Evolutionary conservation across 2,797 vertebrate species (phyloP), one percentile per base, ranked within the genome.

Genomic region (Pseudomugil tenellus): DNA sequence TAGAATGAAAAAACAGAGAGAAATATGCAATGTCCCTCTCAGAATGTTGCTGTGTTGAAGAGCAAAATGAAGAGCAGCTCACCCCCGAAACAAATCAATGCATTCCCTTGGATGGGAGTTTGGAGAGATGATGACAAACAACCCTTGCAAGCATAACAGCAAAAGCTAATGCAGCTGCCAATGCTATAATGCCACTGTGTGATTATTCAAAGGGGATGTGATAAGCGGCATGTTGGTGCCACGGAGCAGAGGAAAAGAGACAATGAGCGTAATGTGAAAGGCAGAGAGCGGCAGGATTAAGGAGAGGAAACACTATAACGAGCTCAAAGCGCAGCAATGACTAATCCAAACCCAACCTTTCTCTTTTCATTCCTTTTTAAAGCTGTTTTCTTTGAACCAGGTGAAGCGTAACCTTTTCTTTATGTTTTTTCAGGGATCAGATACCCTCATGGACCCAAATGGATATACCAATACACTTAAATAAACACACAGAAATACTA

Each of bases 301-400:
- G 67, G 73, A 67, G 52, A 79, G 72, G 76, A 77, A 83, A 74
- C 77, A 79, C 62, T 46, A 51, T 73, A 85, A 86, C 66, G 16
- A 83, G 76, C 80, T 80, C 63, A 75, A 67, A 77, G 64, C 79
- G 77, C 41, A 74, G 62, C 66, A 60, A 0, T 61, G 76, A 77
- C 80, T 80, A 81, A 91, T 87, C 84, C 80, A 81, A 80, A 87
- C 79, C 76, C 74, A 74, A 51, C 74, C 49, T 67, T 89, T 87
- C 62, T 70, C 65, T 52, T 83, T 71, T 63, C 64, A 74, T 59
- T 73, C 51, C 51, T 25, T 77, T 79, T 79, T 57, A 74, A 81
- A 80, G 54, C 25, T 10, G 39, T 59, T 77, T 63, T 63, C 67
- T 84, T 70, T 69, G 26, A 71, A 63, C 64, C 64, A 77, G 52